Percentiles rank a stretch among this genome's conserved stretches.
These are phyloP conservation scores for Sweltsa coloradensis DNA, from an alignment of 1,140 invertebrate species.

Conservation along the genomic window DNA sequence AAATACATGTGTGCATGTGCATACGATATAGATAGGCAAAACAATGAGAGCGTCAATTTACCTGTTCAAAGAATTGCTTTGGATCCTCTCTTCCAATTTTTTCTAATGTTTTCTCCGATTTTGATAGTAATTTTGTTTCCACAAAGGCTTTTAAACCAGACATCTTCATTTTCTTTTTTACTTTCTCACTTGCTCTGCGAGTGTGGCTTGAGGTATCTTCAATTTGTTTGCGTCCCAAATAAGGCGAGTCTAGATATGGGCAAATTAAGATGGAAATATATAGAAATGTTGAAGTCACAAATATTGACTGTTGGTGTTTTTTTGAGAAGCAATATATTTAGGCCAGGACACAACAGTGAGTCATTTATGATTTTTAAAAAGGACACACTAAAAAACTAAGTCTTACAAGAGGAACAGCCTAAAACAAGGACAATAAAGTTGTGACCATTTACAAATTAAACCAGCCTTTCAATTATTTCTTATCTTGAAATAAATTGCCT, in stretches of 20 bases:
- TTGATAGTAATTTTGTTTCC: constrained; percentile 79
- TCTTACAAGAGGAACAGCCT: too few relatives aligned
- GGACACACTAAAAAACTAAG: too few relatives aligned
- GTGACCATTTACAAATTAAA: too few relatives aligned
- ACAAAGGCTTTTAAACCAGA: constrained; percentile 79
- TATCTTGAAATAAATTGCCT: too few relatives aligned
- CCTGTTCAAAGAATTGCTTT: constrained; percentile 39
- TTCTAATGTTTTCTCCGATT: constrained; percentile 81
- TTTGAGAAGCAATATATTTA: too few relatives aligned
- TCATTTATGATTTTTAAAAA: too few relatives aligned
- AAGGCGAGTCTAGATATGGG: constrained; percentile 34
- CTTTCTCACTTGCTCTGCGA: constrained; percentile 64
- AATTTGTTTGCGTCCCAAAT: constrained; percentile 28
- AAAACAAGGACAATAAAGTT: too few relatives aligned
- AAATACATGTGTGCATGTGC: background rate
- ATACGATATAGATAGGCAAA: background rate
- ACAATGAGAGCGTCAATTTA: constrained; percentile 22
- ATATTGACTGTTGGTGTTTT: too few relatives aligned
- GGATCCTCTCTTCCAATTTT: constrained; percentile 66
- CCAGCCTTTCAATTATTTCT: too few relatives aligned
- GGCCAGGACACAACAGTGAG: too few relatives aligned
- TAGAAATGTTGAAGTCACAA: too few relatives aligned
- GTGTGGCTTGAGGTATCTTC: constrained; percentile 45
- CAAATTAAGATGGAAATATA: too few relatives aligned
- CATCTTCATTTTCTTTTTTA: constrained; percentile 78